phyloP scores from a whole-genome alignment of 1,140 invertebrate genomes.

The Drosophila littoralis region DNA sequence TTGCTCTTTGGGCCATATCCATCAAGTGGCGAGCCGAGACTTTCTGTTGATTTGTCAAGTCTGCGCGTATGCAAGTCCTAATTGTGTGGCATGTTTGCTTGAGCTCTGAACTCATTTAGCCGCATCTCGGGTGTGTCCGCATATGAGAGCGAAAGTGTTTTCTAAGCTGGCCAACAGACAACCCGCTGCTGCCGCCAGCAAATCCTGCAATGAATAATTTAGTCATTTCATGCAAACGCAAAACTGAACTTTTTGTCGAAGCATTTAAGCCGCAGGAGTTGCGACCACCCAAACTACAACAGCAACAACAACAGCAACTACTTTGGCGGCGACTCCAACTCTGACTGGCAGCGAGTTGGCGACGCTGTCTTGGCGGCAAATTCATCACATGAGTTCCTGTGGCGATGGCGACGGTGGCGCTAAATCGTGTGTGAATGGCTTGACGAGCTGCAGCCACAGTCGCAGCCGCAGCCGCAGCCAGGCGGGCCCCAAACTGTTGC shows the following conservation, averaged over 20 bases:
- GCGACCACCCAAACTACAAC: constrained; percentile 65
- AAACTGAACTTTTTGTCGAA: constrained; percentile 65
- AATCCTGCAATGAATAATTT: constrained; percentile 83
- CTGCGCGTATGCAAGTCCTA: constrained; percentile 20
- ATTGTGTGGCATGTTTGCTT: constrained; percentile 68
- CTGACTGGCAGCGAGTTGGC: constrained; percentile 26
- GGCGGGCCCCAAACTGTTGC: constrained; percentile 20
- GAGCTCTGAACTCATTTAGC: constrained; percentile 48
- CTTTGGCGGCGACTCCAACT: constrained; percentile 17
- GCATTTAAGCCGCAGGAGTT: constrained; percentile 80
- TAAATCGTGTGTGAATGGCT: constrained; percentile 76
- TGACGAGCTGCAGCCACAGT: constrained; percentile 67
- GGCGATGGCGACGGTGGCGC: constrained; percentile 51
- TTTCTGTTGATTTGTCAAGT: constrained; percentile 38
- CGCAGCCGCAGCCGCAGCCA: not conserved
- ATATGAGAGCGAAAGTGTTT: constrained; percentile 76
- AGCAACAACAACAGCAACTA: constrained; percentile 8
- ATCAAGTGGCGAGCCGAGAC: constrained; percentile 1
- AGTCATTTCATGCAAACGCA: constrained; percentile 64
- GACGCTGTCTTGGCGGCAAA: constrained; percentile 75
- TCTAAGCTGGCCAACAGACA: constrained; percentile 17
- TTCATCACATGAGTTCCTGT: constrained; percentile 78
- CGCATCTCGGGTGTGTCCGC: constrained; percentile 26
- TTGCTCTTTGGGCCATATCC: not conserved
- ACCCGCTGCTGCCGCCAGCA: constrained; percentile 24